Percentiles rank a stretch among this genome's conserved stretches.
phyloP scores from a whole-genome alignment of 2,113 vertebrate genomes.

The Laticauda colubrina region DNA sequence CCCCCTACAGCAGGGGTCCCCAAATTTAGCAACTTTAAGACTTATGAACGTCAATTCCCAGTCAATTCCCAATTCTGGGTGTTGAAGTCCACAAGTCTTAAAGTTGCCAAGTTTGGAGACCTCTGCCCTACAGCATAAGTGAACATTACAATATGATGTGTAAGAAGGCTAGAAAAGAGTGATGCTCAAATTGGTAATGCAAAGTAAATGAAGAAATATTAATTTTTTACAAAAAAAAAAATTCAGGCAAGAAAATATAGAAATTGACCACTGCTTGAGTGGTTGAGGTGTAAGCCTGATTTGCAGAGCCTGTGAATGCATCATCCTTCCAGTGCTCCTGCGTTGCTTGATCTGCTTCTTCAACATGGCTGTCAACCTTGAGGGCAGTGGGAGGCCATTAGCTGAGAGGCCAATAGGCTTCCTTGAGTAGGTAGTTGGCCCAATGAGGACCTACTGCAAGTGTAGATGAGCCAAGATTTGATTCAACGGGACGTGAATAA shows the following conservation, averaged over 20 bases:
- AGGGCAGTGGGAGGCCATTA: background rate
- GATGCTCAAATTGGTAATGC: background rate
- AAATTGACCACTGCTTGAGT: background rate
- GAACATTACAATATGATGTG: background rate
- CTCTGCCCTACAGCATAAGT: background rate
- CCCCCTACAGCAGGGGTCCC: background rate
- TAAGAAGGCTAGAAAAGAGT: background rate
- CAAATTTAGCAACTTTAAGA: no score
- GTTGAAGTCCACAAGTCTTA: no score
- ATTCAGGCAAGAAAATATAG: background rate
- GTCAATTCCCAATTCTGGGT: no score
- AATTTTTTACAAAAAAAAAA: background rate
- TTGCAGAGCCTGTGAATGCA: background rate
- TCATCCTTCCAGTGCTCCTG: background rate
- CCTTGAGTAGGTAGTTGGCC: background rate
- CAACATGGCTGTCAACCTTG: background rate
- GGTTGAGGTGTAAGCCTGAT: background rate
- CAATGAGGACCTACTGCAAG: background rate
- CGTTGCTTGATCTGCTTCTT: background rate
- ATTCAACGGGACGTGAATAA: background rate
- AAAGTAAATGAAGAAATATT: background rate
- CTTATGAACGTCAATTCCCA: no score
- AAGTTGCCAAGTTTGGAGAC: no score
- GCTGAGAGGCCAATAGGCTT: background rate
- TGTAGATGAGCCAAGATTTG: background rate